Percentiles rank a stretch among this genome's conserved stretches.
phyloP scores from a whole-genome alignment of 2,888 invertebrate genomes.

The Trissoscelio sp. region DNA sequence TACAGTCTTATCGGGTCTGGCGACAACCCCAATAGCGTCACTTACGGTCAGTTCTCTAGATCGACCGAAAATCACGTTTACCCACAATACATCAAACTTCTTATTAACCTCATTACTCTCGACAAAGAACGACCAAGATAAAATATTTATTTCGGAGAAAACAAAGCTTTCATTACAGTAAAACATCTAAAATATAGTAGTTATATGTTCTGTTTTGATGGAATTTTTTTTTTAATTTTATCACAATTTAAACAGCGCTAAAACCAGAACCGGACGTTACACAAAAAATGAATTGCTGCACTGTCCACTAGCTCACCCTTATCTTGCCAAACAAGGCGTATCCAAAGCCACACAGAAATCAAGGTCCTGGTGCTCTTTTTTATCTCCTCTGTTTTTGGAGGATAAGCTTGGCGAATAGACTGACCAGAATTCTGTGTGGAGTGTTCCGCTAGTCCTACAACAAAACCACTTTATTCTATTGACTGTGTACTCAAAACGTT shows the following conservation, averaged over 20 bases:
- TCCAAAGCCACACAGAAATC: conserved; percentile 74
- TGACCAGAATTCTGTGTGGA: conserved; percentile 68
- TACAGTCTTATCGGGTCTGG: conserved; percentile 78
- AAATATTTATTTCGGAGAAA: not conserved
- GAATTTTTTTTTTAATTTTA: too few relatives aligned
- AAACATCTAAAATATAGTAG: too few relatives aligned
- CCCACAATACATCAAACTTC: conserved; percentile 31
- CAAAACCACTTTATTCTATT: conserved; percentile 65
- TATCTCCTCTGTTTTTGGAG: conserved; percentile 51
- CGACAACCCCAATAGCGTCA: conserved; percentile 65
- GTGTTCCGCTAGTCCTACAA: conserved; percentile 55
- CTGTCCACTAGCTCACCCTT: conserved; percentile 82
- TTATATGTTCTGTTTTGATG: too few relatives aligned
- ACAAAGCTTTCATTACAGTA: too few relatives aligned
- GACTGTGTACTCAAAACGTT: conserved; percentile 60
- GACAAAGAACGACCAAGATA: conserved; percentile 1
- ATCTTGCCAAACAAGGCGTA: conserved; percentile 81
- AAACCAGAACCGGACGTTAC: conserved; percentile 72
- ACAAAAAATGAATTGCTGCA: conserved; percentile 80
- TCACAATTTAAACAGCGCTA: conserved; percentile 78
- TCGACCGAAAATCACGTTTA: conserved; percentile 52
- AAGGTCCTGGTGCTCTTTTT: conserved; percentile 51
- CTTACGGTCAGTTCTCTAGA: conserved; percentile 64
- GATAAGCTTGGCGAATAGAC: conserved; percentile 64
- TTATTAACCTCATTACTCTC: conserved; percentile 44